Base-by-base conservation (phyloP, 2,888 invertebrate genomes). In the Xestia rhomboidea region DNA sequence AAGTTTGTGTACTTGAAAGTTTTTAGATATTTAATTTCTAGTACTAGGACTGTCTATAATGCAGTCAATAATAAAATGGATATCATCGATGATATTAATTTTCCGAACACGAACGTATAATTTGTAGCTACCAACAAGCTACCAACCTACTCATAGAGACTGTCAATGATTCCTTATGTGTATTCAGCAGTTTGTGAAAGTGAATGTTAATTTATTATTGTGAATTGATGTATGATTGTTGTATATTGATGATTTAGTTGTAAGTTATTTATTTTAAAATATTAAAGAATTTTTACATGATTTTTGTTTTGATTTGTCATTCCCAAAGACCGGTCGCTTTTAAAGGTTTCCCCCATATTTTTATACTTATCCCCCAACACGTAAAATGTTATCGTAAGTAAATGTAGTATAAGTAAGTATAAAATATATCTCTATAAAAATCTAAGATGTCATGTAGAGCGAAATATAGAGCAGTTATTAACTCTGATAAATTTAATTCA, bases 51-150 rank as follows among this genome's bases (percentile, higher is more conserved):
- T 38, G 24, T 24, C 3, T 57, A 13, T 41, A 41, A 41, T n/a
- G 30, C 27, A 21, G 8, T 71, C 24, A 24, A 18, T 44, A 41
- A 27, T n/a, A 41, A 41, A 64, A 41, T 41, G 4, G 64, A 41
- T 27, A 27, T 8, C 18, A 41, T 44, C 0, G 21, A 6, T 54
- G n/a, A n/a, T n/a, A 51, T 60, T 49, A n/a, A 38, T 76, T 87
- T 85, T 87, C 74, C 83, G 73, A 85, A 85, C 67, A 63, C 76
- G 87, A 85, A 87, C 79, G 81, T 87, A 79, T n/a, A 60, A 27
- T 70, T 21, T 34, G 21, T 51, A 18, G 46, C 46, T 18, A 5
- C 8, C 38, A 46, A 63, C n/a, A 44, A 18, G 46, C 46, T 18
- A 5, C 8, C 38, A 46, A 63, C n/a, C 1, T 60, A 34, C 24